Percentiles rank a stretch among this genome's conserved stretches.
These are phyloP conservation scores for Adoxophyes honmai DNA, from an alignment of 1,140 invertebrate genomes.

Conservation along the genomic window DNA sequence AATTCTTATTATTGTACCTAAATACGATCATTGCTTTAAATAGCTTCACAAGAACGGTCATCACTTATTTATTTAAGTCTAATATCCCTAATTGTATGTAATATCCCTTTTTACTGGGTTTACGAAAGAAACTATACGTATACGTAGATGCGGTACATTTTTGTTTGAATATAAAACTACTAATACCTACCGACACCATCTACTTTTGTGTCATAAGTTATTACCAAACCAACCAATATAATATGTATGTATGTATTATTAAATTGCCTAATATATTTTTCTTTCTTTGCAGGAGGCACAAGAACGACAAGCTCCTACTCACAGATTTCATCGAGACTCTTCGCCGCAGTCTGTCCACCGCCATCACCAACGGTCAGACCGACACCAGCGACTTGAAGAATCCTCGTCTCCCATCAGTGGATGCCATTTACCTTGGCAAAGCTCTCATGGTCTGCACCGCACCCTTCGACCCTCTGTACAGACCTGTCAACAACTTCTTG, in stretches of 20 bases:
- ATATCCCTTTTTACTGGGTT: no score
- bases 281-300: constrained; percentile 64
- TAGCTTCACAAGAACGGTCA: no score
- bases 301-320: constrained; percentile 73
- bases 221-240: no score
- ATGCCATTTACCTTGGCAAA: constrained; percentile 84
- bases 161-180: no score
- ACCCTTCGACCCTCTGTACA: constrained; percentile 83
- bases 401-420: constrained; percentile 80
- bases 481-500: constrained; percentile 82
- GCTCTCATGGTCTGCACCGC: constrained; percentile 81
- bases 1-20: constrained; percentile 13
- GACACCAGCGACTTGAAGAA: constrained; percentile 45
- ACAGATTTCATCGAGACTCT: constrained; percentile 65
- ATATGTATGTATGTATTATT: no score
- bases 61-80: no score
- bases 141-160: no score
- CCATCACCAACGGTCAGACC: constrained; percentile 35
- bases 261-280: not conserved
- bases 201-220: no score
- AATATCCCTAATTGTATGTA: no score
- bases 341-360: constrained; percentile 57
- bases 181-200: no score
- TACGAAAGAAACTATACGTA: no score
- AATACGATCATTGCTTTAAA: no score